Conservation (phyloP, 2,113 vertebrate genomes). For the Notiomystis cincta region DNA sequence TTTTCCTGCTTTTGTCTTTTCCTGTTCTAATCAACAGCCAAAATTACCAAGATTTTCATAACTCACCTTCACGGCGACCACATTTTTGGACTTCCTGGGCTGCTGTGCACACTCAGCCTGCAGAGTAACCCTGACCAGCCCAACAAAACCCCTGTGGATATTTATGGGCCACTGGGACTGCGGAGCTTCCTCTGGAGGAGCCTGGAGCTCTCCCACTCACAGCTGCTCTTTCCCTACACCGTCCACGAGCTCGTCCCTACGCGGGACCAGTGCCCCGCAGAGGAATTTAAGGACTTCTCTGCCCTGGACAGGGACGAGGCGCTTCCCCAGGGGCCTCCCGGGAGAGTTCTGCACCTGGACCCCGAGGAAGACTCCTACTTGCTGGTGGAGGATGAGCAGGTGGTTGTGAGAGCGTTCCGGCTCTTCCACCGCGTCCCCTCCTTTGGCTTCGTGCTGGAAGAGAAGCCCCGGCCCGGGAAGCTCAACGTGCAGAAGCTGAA, state of each 20-base stretch:
- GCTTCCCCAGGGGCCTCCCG: conserved; percentile 45
- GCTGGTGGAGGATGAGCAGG: conserved; percentile 79
- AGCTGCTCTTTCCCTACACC: conserved; percentile 74
- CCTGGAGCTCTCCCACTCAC: conserved; percentile 78
- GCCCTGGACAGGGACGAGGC: background rate
- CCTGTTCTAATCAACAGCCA: conserved; percentile 65
- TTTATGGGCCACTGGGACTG: conserved; percentile 86
- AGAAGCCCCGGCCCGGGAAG: conserved; percentile 80
- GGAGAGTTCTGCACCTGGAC: conserved; percentile 73
- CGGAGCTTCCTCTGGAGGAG: background rate
- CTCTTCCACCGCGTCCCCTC: conserved; percentile 90
- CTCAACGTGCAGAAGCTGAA: conserved; percentile 82
- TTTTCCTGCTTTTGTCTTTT: background rate
- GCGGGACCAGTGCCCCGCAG: background rate
- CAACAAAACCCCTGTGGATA: conserved; percentile 74
- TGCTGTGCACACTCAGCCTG: conserved; percentile 89
- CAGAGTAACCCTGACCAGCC: conserved; percentile 68
- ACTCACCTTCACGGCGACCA: conserved; percentile 94
- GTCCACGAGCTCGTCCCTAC: background rate
- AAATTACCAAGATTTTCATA: conserved; percentile 92
- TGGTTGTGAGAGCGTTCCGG: conserved; percentile 83
- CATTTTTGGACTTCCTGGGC: conserved; percentile 89
- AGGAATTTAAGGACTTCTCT: background rate
- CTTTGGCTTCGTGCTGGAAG: conserved; percentile 88
- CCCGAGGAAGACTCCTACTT: conserved; percentile 70